A percentile compares a stretch with the other conserved stretches of the same genome.
These are phyloP conservation scores for Congeria kusceri DNA, from an alignment of 2,888 invertebrate species.

Conservation along the genomic window DNA sequence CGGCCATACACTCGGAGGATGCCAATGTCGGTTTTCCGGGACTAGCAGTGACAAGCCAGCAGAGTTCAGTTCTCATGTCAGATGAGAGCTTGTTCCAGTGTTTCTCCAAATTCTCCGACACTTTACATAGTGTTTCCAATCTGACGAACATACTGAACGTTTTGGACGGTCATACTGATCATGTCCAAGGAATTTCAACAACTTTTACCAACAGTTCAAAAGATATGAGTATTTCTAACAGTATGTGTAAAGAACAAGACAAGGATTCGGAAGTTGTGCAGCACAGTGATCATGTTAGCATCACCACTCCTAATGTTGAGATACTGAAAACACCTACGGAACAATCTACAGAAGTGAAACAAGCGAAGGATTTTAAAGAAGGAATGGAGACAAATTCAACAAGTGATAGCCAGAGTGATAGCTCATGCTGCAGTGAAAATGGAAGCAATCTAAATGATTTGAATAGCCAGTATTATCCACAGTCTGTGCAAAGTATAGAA, in stretches of 20 bases:
- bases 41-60: neutral
- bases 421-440: slow-evolving; percentile 28
- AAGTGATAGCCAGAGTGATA: slow-evolving; percentile 1
- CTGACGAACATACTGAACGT: slow-evolving; percentile 59
- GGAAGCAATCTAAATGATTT: neutral
- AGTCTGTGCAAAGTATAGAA: slow-evolving; percentile 42
- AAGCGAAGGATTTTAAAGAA: neutral
- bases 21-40: slow-evolving; percentile 54
- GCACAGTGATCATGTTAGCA: neutral
- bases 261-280: neutral
- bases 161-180: slow-evolving; percentile 32
- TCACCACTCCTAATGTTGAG: too few species aligned
- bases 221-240: neutral
- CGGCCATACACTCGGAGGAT: slow-evolving; percentile 56
- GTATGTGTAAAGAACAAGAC: neutral
- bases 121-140: slow-evolving; percentile 50
- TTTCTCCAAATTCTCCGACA: slow-evolving; percentile 45
- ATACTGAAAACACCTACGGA: neutral
- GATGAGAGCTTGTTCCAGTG: slow-evolving; percentile 58
- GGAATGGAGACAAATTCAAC: neutral
- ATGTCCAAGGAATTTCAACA: neutral
- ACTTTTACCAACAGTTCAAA: neutral
- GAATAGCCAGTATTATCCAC: slow-evolving; percentile 24
- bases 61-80: slow-evolving; percentile 26
- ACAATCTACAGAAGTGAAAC: neutral